Evolutionary conservation across 2,888 invertebrate genomes (phyloP), one percentile per base, ranked within the genome.

Genomic region (Caenorhabditis sinica): DNA sequence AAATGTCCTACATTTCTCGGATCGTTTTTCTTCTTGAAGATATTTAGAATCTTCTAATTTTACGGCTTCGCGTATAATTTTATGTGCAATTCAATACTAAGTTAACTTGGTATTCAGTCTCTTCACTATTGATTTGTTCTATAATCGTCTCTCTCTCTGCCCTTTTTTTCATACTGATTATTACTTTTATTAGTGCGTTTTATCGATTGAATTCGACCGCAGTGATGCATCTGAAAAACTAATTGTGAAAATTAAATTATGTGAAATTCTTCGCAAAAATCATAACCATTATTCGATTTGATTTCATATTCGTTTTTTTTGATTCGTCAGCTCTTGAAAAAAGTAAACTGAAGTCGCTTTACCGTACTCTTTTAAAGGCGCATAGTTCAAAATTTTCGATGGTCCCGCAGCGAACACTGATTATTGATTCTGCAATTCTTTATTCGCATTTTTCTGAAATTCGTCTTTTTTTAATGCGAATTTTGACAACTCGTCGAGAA

Each of bases 1-100:
- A 25, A 69, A 40, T 66, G 76, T 49, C 76, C 76, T 69, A 76
- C 60, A 76, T 76, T 66, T 76, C 25, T 76, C 36, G 58, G 40
- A 51, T 51, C 25, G 36, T 74, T 65, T 74, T 69, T 56, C 51
- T 33, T 30, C 53, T 30, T 65, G 28, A n/a, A 23, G 51, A 53
- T 61, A 73, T 61, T 73, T 25, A 61, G 30, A 61, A 72, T 49
- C 23, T 25, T 40, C 66, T 61, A 61, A 61, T 61, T 73, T 73
- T 51, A 73, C 33, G n/a, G n/a, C 4, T 8, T 60, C 33, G 49
- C 61, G 51, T 17, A 73, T 61, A 61, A 49, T 49, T 23, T 51
- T 15, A 20, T 33, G 49, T 61, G 49, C 45, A 61, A 43, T 40
- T 28, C 25, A 15, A 68, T 30, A 45, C 15, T 0, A 33, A 60